Evolutionary conservation across 2,113 vertebrate genomes (phyloP).

Genomic region (Psephotus haematonotus): DNA sequence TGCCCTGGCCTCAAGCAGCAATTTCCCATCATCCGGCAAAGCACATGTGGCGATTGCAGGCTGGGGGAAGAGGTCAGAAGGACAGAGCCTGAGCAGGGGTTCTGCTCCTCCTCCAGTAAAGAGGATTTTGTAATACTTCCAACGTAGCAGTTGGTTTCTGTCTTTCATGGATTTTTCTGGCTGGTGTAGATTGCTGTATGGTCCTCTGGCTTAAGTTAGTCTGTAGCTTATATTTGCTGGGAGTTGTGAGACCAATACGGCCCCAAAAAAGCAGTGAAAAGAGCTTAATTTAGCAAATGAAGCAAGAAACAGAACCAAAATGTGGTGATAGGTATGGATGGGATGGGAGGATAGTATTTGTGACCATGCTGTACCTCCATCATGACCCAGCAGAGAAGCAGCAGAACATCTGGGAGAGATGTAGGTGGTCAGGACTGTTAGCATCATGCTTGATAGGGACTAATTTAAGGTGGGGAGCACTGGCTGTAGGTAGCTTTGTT

Average conservation of each 20-base stretch:
- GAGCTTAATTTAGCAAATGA: not conserved
- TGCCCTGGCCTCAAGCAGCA: not conserved
- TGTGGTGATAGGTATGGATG: fast-evolving
- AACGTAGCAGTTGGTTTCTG: not conserved
- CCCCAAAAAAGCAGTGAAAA: not conserved
- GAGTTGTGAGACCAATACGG: not conserved
- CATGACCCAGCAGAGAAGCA: not conserved
- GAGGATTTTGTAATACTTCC: not conserved
- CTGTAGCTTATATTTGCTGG: not conserved
- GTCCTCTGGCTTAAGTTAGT: not conserved
- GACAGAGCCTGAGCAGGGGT: not conserved
- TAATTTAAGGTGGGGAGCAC: not conserved
- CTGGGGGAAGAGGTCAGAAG: not conserved
- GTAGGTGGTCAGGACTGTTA: fast-evolving
- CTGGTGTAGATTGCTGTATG: not conserved
- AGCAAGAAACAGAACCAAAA: fast-evolving
- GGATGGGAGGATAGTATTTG: not conserved
- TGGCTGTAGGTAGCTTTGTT: not conserved
- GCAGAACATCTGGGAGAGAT: not conserved
- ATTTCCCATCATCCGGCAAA: not conserved
- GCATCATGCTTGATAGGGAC: not conserved
- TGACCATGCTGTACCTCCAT: not conserved
- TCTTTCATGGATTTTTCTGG: not conserved
- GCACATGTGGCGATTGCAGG: not conserved
- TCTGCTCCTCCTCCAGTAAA: not conserved